Base-by-base conservation (phyloP, 2,888 invertebrate species). In the Caenorhabditis zanzibari region DNA sequence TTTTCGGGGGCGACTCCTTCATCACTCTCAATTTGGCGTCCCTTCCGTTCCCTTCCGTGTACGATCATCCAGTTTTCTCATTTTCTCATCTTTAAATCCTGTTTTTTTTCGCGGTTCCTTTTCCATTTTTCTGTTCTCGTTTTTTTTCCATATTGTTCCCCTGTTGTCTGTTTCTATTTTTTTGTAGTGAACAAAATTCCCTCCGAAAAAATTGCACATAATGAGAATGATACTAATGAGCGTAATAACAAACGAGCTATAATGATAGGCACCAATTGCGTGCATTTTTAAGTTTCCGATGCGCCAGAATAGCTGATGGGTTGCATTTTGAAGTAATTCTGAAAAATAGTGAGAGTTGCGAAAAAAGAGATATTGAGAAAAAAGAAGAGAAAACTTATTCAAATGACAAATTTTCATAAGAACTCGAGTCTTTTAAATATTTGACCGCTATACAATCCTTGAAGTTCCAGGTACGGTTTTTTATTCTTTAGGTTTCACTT, bases 281-380 rank as follows among this genome's bases (percentile, higher is more conserved):
- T 52, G 73, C 58, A 74, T 74, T 61, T 68, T 58, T 63, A 71
- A 74, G 61, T 74, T 41, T 22, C 19, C 80, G 73, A 80, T 72
- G 72, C 72, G 80, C 73, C 59, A 44, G 74, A 74, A 74, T 74
- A 75, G 63, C 56, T 63, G 56, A 81, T 68, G 63, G 41, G n/a
- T 24, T 66, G 52, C 73, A 73, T 64, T 73, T 54, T 49, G 19
- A 16, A 68, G 49, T 80, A 73, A 59, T 73, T 61, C 72, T 72
- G 72, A 72, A 80, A 72, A 72, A 41, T 24, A 66, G 44, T 56
- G 56, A 35, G 63, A 61, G 58, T 79, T 38, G 52, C 26, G 64
- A 49, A 52, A 66, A 28, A 26, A 24, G 14, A 28, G 54, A 4
- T 26, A 24, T 54, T 12, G 54, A 54, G 26, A 47, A 16, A 63